Percentiles rank a stretch among this genome's conserved stretches.
phyloP scores from a whole-genome alignment of 2,797 vertebrate species.

The Scleropages formosus region DNA sequence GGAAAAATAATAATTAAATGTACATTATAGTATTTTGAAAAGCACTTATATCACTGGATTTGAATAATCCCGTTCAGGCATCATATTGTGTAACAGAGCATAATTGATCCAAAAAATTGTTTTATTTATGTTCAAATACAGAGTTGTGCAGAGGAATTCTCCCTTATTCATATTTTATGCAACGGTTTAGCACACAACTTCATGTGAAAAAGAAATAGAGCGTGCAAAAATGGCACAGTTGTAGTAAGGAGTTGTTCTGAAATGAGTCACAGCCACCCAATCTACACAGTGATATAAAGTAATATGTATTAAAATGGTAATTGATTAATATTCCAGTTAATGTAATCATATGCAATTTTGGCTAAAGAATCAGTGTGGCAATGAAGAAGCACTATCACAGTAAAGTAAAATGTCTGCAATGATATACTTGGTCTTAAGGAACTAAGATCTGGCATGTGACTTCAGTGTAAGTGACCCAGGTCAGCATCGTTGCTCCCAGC shows the following conservation, averaged over 20 bases:
- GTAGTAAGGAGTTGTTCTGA: neutral
- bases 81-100: slow-evolving; percentile 52
- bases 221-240: slow-evolving; percentile 61
- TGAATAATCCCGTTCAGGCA: slow-evolving; percentile 12
- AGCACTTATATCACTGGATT: neutral
- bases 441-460: neutral
- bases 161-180: slow-evolving; percentile 68
- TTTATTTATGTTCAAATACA: slow-evolving; percentile 61
- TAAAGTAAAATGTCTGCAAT: too few relatives aligned
- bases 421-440: neutral
- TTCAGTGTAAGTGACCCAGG: neutral
- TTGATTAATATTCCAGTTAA: neutral
- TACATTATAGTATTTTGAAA: too few relatives aligned
- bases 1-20: too few relatives aligned
- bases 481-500: neutral
- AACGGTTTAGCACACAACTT: slow-evolving; percentile 52
- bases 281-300: neutral
- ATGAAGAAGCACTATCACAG: too few relatives aligned
- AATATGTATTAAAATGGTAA: neutral
- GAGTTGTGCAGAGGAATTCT: slow-evolving; percentile 62
- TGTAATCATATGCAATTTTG: neutral
- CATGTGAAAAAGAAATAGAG: slow-evolving; percentile 70
- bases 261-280: neutral
- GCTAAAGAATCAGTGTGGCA: neutral
- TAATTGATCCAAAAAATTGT: slow-evolving; percentile 56